Base-by-base conservation (phyloP, 92 coral and sea anemone species). In the Porites cylindrica region DNA sequence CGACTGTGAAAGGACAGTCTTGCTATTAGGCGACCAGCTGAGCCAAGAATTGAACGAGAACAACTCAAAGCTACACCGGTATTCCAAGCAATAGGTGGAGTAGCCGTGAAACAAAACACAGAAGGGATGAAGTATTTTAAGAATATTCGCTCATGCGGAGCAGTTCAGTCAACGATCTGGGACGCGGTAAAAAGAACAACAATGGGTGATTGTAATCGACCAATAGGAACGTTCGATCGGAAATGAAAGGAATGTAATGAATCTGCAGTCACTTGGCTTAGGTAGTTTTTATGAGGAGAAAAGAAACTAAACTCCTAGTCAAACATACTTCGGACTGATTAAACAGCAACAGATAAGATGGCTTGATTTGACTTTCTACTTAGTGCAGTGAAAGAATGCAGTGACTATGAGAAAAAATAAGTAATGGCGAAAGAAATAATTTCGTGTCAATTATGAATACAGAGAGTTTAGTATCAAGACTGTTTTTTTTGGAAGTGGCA, bases 141-240 rank as follows among this genome's bases (percentile, higher is more conserved):
- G 89, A 83, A 76, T 67, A 88, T 72, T 85, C 88, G 89, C 64
- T 92, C 92, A 88, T 79, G 92, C 95, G 92, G 85, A 88, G 87
- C 78, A 8, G 63, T 61, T 62, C 65, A 74, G 12, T 61, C 68
- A 85, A 82, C 16, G 88, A 80, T 85, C 90, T 76, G 77, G 68
- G 87, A 79, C 87, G 89, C 90, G 92, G 83, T 89, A 78, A 60
- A 70, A 66, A 76, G 74, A 19, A 65, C 71, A 88, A 91, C 88
- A 78, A 77, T 51, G 61, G 8, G 52, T 60, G 16, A 87, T 91
- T 91, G 94, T 77, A 32, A 67, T 77, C 4, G 56, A 74, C 94
- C 94, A 91, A 91, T 91, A 67, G 87, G 51, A 76, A 62, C 32
- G 29, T 66, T 70, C 70, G 66, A 66, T 81, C 58, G 82, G 59